A percentile compares a stretch with the other conserved stretches of the same genome.
Evolutionary conservation across 1,140 invertebrate genomes (phyloP).

Genomic region (Scaptomyza hsui): DNA sequence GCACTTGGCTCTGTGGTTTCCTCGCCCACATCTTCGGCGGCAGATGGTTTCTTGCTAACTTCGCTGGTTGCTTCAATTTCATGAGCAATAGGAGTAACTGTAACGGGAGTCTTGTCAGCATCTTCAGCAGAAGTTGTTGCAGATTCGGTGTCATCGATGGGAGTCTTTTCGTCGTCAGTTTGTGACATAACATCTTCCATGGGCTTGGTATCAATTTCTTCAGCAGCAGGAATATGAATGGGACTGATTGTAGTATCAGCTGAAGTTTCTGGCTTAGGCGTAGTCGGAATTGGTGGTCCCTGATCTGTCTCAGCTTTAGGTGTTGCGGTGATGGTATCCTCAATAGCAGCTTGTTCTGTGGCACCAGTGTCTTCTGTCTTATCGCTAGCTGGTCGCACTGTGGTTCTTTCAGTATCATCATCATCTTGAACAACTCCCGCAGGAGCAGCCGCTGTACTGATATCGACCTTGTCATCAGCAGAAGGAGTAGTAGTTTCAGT

Average conservation of each 20-base stretch:
- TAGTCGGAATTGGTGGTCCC: slow-evolving; percentile 23
- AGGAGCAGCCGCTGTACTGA: slow-evolving; percentile 13
- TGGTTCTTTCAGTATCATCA: slow-evolving; percentile 41
- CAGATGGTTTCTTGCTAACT: slow-evolving; percentile 41
- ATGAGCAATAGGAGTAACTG: slow-evolving; percentile 53
- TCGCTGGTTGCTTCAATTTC: slow-evolving; percentile 48
- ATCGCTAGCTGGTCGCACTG: slow-evolving; percentile 28
- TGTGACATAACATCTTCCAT: slow-evolving; percentile 61
- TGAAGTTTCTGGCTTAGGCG: slow-evolving; percentile 20
- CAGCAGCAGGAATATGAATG: slow-evolving; percentile 40
- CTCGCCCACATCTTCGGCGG: slow-evolving; percentile 45
- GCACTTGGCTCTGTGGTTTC: slow-evolving; percentile 26
- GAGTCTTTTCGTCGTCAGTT: slow-evolving; percentile 21
- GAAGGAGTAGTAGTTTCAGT: slow-evolving; percentile 27
- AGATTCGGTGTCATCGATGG: slow-evolving; percentile 33
- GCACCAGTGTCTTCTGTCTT: slow-evolving; percentile 37
- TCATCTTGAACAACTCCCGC: slow-evolving; percentile 38
- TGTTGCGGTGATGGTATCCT: slow-evolving; percentile 29
- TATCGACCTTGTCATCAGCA: slow-evolving; percentile 34
- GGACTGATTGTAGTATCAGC: slow-evolving; percentile 48
- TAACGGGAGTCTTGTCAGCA: slow-evolving; percentile 38
- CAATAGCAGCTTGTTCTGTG: slow-evolving; percentile 7
- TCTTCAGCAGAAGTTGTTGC: slow-evolving; percentile 44
- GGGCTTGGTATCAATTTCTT: slow-evolving; percentile 58
- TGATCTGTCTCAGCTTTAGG: slow-evolving; percentile 41